phyloP scores from a whole-genome alignment of 2,797 vertebrate genomes.

The Miichthys miiuy region DNA sequence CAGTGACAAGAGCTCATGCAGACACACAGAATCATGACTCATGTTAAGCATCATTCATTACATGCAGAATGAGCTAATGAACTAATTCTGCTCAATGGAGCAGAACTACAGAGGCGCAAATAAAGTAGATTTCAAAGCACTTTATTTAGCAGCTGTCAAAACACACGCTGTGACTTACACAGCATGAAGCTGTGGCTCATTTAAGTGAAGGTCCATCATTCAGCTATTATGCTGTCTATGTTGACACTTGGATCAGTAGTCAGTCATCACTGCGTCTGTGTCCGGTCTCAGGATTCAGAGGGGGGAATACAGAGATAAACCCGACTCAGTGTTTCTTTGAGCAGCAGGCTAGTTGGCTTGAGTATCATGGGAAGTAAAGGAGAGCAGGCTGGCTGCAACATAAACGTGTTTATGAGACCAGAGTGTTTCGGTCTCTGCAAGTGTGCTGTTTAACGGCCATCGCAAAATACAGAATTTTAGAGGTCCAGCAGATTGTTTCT shows the following conservation, averaged over 20 bases:
- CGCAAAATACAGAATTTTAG: background rate
- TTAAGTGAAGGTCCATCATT: conserved; percentile 21
- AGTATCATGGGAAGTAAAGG: conserved; percentile 34
- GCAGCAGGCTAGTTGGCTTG: conserved; percentile 59
- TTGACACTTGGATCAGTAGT: conserved; percentile 33
- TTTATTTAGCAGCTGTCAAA: conserved; percentile 54
- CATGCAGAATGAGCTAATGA: conserved; percentile 61
- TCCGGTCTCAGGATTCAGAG: conserved; percentile 26
- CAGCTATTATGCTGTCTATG: conserved; percentile 1
- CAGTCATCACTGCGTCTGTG: conserved; percentile 37
- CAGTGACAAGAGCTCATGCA: conserved; percentile 53
- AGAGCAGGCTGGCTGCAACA: conserved; percentile 23
- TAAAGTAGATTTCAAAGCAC: conserved; percentile 51
- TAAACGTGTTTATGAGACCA: conserved; percentile 14
- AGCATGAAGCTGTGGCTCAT: conserved; percentile 30
- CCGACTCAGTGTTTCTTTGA: conserved; percentile 70
- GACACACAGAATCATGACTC: conserved; percentile 64
- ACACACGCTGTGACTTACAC: conserved; percentile 21
- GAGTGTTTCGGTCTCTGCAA: conserved; percentile 19
- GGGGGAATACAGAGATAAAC: conserved; percentile 74
- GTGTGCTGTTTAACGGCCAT: background rate
- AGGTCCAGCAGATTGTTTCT: background rate
- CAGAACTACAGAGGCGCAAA: conserved; percentile 56
- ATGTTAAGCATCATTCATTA: conserved; percentile 64
- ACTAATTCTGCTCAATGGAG: conserved; percentile 69